phyloP scores from a whole-genome alignment of 2,797 vertebrate species.

The Mormyrops attenuatus region DNA sequence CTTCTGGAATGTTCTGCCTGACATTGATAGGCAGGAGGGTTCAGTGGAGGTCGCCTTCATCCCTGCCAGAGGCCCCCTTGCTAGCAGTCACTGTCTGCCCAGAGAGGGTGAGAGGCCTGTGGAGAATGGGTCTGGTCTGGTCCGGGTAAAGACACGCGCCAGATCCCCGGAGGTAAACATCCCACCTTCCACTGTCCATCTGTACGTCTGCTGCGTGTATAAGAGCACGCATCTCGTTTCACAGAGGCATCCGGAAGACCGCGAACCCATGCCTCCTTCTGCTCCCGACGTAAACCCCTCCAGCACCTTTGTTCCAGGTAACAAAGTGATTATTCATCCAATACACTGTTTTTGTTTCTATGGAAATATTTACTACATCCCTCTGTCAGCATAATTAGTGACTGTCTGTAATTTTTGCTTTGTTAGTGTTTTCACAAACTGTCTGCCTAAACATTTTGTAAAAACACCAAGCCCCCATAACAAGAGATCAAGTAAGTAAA shows the following conservation, averaged over 20 bases:
- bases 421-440: background rate
- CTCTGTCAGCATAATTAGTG: background rate
- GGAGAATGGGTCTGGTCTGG: constrained; percentile 62
- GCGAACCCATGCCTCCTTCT: constrained; percentile 59
- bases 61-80: constrained; percentile 69
- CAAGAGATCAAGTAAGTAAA: background rate
- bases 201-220: background rate
- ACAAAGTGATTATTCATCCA: background rate
- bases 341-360: background rate
- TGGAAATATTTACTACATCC: background rate
- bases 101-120: constrained; percentile 58
- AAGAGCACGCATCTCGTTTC: background rate
- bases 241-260: constrained; percentile 63
- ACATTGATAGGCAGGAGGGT: constrained; percentile 63
- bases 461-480: background rate
- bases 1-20: background rate
- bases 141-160: constrained; percentile 73
- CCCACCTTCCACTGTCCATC: background rate
- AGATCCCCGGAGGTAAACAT: constrained; percentile 75
- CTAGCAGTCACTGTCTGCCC: constrained; percentile 61
- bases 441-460: background rate
- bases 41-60: constrained; percentile 80
- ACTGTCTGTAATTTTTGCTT: background rate
- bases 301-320: constrained; percentile 76
- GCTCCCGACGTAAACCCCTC: constrained; percentile 74